Conservation (phyloP, 1,140 invertebrate genomes). For the Bombus polaris region DNA sequence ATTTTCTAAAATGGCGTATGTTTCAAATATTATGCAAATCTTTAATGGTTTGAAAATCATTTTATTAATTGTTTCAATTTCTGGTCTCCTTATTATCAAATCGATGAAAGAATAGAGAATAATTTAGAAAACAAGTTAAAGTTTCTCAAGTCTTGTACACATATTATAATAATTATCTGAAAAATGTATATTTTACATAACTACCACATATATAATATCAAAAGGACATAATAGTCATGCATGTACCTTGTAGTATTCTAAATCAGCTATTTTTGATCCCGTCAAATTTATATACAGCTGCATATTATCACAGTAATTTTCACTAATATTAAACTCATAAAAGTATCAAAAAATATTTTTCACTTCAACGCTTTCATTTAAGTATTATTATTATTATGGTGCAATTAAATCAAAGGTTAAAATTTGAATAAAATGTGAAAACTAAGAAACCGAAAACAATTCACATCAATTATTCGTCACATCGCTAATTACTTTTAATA, state of each 20-base stretch:
- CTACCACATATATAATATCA: not conserved
- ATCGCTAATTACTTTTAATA: not conserved
- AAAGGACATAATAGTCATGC: no score
- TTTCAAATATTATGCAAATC: no score
- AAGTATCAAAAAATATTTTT: not conserved
- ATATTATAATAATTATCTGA: not conserved
- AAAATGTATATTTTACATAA: not conserved
- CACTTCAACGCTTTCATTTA: not conserved
- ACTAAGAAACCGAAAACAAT: not conserved
- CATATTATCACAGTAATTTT: not conserved
- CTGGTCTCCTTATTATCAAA: no score
- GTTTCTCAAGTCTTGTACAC: not conserved
- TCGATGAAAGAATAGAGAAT: no score
- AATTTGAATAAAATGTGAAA: not conserved
- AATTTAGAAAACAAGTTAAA: not conserved
- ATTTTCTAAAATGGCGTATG: not conserved
- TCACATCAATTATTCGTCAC: not conserved
- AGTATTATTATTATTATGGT: not conserved
- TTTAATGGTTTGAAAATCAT: no score
- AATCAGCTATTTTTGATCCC: no score
- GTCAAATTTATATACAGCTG: no score
- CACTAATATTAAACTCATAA: not conserved
- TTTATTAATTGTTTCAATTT: no score
- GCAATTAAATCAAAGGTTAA: no score
- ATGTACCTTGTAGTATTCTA: not conserved